Evolutionary conservation across 2,888 invertebrate genomes (phyloP), one percentile per base, ranked within the genome.

Genomic region (Sesia bembeciformis): DNA sequence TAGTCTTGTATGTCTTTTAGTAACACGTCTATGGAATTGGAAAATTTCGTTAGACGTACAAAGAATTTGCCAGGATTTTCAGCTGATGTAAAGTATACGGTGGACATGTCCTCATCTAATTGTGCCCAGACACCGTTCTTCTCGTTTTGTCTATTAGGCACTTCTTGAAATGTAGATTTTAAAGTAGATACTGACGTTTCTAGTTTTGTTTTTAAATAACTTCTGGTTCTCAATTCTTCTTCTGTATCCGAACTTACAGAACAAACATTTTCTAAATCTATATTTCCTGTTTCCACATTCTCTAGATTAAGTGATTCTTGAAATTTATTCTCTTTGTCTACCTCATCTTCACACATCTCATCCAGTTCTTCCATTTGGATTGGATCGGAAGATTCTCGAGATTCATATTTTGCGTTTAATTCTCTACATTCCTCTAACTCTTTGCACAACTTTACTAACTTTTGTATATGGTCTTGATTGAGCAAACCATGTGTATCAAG

Each of bases 41-140:
- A 70, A 60, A 89, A 91, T 67, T 91, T 91, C 0, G 69, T 67
- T 38, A 86, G 76, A 50, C 90, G 81, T 1, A 92, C 74, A 65
- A 90, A 92, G 60, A 92, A 85, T 56, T 83, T 76, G 8, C 74
- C 74, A 0, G 91, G 91, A 56, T 73, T 78, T 53, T 84, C 67
- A 1, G 86, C 90, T 3, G 75, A 74, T 3, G 84, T 72, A 40
- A 91, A 84, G 62, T 78, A 83, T 3, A 92, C 87, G 50, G 78
- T 65, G 6, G 82, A 75, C 51, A 81, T 68, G 39, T 71, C 72
- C 5, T 75, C 75, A 1, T 90, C 85, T 38, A 92, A 70, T 74
- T 89, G 82, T 0, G 92, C 91, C 91, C 91, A 92, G 5, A 23
- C 39, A 4, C 23, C 46, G 46, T 23, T 46, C 23, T 46, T 46